Percentiles rank a stretch among this genome's conserved stretches.
phyloP scores from a whole-genome alignment of 2,113 vertebrate genomes.

The Chaenogobius annularis region DNA sequence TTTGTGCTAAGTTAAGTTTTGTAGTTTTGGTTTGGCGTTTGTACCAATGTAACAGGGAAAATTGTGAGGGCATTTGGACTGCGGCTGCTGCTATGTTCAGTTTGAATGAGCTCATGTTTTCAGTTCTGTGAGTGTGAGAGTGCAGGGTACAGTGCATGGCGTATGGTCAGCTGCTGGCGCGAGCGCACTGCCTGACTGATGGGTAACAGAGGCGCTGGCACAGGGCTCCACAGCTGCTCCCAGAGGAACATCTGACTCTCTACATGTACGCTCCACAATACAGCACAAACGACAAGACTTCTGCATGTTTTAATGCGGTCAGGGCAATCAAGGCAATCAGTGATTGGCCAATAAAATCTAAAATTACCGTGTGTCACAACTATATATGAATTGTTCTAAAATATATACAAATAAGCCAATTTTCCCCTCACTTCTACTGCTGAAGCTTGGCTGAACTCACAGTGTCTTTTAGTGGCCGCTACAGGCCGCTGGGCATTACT shows the following conservation, averaged over 20 bases:
- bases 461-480: too few relatives aligned
- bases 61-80: constrained; percentile 23
- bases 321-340: too few relatives aligned
- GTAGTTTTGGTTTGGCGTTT: background rate
- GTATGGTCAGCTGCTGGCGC: constrained; percentile 59
- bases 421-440: too few relatives aligned
- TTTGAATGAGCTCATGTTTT: constrained; percentile 61
- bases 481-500: too few relatives aligned
- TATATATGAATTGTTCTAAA: too few relatives aligned
- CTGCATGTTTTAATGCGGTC: background rate
- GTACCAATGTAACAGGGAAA: constrained; percentile 15
- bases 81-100: constrained; percentile 43
- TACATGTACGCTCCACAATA: constrained; percentile 21
- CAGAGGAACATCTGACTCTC: constrained; percentile 25
- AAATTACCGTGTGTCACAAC: too few relatives aligned
- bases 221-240: constrained; percentile 56
- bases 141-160: constrained; percentile 21
- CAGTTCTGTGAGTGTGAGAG: constrained; percentile 10
- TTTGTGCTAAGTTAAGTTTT: background rate
- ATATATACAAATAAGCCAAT: too few relatives aligned
- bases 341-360: too few relatives aligned
- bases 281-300: constrained; percentile 20
- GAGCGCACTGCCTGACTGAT: constrained; percentile 52
- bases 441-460: too few relatives aligned
- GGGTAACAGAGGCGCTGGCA: constrained; percentile 58